phyloP scores from a whole-genome alignment of 2,113 vertebrate species.

The Zosterops hypoxanthus region DNA sequence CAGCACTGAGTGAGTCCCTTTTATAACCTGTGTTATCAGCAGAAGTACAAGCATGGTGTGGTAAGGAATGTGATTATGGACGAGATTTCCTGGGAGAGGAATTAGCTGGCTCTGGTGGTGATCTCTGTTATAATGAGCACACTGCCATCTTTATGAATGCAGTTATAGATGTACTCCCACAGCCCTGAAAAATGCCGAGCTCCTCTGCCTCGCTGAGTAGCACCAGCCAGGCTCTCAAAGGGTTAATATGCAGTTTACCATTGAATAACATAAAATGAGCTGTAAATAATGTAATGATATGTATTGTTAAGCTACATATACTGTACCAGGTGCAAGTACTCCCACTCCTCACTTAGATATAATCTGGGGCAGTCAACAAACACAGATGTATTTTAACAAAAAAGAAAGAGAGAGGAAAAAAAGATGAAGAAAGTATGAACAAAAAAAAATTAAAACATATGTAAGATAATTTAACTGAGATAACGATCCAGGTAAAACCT shows the following conservation, averaged over 20 bases:
- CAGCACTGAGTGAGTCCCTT: constrained; percentile 72
- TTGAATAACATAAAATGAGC: constrained; percentile 86
- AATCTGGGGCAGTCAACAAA: constrained; percentile 87
- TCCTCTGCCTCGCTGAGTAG: constrained; percentile 8
- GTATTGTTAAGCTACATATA: constrained; percentile 89
- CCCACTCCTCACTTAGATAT: constrained; percentile 88
- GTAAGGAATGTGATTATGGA: constrained; percentile 81
- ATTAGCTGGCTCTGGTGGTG: constrained; percentile 80
- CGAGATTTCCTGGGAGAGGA: constrained; percentile 85
- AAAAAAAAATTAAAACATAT: constrained; percentile 73
- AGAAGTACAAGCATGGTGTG: constrained; percentile 76
- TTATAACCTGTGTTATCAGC: constrained; percentile 86
- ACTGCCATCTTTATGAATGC: constrained; percentile 80
- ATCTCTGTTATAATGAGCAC: constrained; percentile 78
- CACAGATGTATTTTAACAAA: constrained; percentile 96
- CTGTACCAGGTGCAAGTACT: constrained; percentile 92
- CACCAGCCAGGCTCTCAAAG: constrained; percentile 59
- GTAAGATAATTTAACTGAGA: constrained; percentile 84
- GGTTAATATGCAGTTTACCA: constrained; percentile 81
- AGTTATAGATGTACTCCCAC: constrained; percentile 64
- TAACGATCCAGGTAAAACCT: constrained; percentile 85
- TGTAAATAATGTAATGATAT: constrained; percentile 92
- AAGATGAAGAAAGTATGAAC: constrained; percentile 80
- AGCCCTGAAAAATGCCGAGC: constrained; percentile 23
- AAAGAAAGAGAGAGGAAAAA: constrained; percentile 75